These are phyloP conservation scores for Anarsia innoxiella DNA, from an alignment of 2,888 invertebrate species.

Conservation along the genomic window DNA sequence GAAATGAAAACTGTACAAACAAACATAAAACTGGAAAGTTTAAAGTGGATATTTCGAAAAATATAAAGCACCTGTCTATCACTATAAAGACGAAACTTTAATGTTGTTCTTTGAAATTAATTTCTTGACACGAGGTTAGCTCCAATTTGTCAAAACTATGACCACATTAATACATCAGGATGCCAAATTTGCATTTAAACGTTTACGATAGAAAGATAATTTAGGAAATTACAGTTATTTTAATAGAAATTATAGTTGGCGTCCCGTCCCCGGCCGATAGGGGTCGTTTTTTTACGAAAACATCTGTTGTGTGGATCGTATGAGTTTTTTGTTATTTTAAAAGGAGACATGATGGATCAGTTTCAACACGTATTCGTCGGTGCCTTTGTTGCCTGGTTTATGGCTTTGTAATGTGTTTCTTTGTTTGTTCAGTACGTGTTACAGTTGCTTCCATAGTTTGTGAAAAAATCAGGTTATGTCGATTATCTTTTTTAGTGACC, in stretches of 20 bases:
- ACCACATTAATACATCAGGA: slow-evolving; percentile 57
- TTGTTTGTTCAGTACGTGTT: slow-evolving; percentile 70
- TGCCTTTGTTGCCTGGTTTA: slow-evolving; percentile 69
- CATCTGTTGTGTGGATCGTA: slow-evolving; percentile 70
- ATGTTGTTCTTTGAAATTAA: slow-evolving; percentile 35
- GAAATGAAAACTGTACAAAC: too few relatives aligned
- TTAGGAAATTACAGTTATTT: slow-evolving; percentile 63
- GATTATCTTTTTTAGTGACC: background rate
- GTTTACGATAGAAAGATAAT: slow-evolving; percentile 56
- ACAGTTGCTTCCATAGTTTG: slow-evolving; percentile 53
- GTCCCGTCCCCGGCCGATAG: slow-evolving; percentile 43
- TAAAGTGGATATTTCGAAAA: too few relatives aligned
- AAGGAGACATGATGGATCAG: slow-evolving; percentile 75
- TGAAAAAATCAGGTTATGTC: slow-evolving; percentile 26
- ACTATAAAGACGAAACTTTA: slow-evolving; percentile 7
- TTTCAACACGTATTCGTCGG: slow-evolving; percentile 73
- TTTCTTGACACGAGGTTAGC: slow-evolving; percentile 35
- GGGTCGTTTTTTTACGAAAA: slow-evolving; percentile 65
- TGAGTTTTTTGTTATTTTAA: slow-evolving; percentile 71
- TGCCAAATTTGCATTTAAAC: slow-evolving; percentile 67
- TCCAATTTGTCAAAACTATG: slow-evolving; percentile 59
- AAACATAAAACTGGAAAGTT: too few relatives aligned
- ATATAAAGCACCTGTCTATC: slow-evolving; percentile 21
- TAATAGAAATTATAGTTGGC: slow-evolving; percentile 57
- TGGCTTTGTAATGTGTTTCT: slow-evolving; percentile 73